These are phyloP conservation scores for Myiotriccus ornatus DNA, from an alignment of 2,797 vertebrate species.

Conservation along the genomic window DNA sequence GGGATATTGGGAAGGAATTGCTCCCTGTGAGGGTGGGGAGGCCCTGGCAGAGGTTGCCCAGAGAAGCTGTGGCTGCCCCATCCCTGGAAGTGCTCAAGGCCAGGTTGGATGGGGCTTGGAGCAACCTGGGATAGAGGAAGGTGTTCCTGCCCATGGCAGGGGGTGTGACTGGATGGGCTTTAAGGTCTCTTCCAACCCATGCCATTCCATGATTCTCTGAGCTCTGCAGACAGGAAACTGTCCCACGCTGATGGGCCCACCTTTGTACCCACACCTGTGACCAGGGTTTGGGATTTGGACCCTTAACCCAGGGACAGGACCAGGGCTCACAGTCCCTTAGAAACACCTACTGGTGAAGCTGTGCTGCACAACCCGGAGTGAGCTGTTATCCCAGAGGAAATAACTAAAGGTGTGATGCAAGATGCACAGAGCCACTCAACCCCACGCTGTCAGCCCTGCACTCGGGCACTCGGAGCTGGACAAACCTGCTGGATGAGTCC, in stretches of 20 bases:
- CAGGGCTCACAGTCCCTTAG: not conserved
- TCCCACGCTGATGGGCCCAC: not conserved
- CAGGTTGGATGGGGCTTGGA: fast-evolving
- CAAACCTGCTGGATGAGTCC: not conserved
- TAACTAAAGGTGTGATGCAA: not conserved
- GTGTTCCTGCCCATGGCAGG: not conserved
- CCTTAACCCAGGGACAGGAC: not conserved
- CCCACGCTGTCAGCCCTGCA: not conserved
- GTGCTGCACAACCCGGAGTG: not conserved
- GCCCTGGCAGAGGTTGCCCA: not conserved
- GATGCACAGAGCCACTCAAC: not conserved
- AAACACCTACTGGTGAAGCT: not conserved
- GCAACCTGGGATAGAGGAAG: not conserved
- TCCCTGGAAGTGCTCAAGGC: not conserved
- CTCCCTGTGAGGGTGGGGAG: not conserved
- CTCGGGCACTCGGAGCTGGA: not conserved
- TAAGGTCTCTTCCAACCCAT: not conserved
- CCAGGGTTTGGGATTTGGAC: not conserved
- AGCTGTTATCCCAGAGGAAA: not conserved
- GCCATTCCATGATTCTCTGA: not conserved
- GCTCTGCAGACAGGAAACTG: not conserved
- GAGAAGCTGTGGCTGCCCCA: not conserved
- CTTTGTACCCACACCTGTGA: fast-evolving
- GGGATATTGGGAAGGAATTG: not conserved
- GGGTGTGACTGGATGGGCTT: not conserved